phyloP scores from a whole-genome alignment of 2,888 invertebrate genomes.

The Conomelus anceps region DNA sequence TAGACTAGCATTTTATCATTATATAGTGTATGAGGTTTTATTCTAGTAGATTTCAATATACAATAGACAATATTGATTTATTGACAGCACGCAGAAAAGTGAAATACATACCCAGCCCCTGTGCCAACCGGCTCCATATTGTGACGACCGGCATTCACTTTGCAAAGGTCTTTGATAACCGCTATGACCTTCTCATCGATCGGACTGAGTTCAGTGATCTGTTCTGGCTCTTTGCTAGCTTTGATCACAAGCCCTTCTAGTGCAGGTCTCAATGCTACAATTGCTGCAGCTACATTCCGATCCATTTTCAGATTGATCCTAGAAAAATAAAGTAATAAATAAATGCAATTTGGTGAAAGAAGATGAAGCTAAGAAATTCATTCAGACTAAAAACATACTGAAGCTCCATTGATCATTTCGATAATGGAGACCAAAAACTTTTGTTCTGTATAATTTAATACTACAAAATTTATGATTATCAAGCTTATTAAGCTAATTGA shows the following conservation, averaged over 20 bases:
- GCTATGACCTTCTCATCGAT: constrained; percentile 61
- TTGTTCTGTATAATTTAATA: too few relatives aligned
- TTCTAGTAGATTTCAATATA: too few relatives aligned
- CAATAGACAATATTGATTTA: too few relatives aligned
- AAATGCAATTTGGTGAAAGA: too few relatives aligned
- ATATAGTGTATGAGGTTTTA: too few relatives aligned
- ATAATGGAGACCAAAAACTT: too few relatives aligned
- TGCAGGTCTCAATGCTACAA: constrained; percentile 82
- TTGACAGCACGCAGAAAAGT: neutral
- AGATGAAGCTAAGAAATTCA: too few relatives aligned
- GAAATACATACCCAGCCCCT: constrained; percentile 31
- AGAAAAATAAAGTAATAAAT: constrained; percentile 25
- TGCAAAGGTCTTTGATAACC: constrained; percentile 67
- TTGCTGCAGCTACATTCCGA: constrained; percentile 65
- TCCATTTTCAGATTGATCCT: constrained; percentile 81
- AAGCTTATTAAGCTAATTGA: too few relatives aligned
- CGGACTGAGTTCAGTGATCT: constrained; percentile 57
- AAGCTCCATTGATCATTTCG: too few relatives aligned
- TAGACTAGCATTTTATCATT: too few relatives aligned
- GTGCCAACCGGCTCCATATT: constrained; percentile 51
- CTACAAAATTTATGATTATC: too few relatives aligned
- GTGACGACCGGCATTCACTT: constrained; percentile 67
- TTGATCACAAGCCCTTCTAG: constrained; percentile 77
- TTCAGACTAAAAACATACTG: too few relatives aligned
- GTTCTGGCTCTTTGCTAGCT: constrained; percentile 73